Conservation (phyloP, 2,113 vertebrate genomes). For the Pteropus alecto region DNA sequence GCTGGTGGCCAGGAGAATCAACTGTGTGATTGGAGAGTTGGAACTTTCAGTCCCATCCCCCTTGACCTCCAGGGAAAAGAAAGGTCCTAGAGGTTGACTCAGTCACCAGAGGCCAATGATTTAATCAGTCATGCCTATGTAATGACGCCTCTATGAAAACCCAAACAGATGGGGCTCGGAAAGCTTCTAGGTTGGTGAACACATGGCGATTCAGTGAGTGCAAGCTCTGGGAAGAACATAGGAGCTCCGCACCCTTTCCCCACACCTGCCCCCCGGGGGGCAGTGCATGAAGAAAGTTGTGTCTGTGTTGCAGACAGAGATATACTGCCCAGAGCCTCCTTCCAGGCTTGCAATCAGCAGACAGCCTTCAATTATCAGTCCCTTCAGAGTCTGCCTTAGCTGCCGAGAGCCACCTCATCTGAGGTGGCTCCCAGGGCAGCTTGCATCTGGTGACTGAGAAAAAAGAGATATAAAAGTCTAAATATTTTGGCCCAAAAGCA, state of each 20-base stretch:
- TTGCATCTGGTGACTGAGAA: neutral
- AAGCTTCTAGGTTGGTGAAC: neutral
- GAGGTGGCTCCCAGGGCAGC: neutral
- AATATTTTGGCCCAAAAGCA: neutral
- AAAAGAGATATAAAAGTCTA: neutral
- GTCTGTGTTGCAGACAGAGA: neutral
- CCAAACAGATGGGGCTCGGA: neutral
- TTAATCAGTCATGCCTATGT: neutral
- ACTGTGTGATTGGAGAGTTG: neutral
- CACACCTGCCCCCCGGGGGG: neutral
- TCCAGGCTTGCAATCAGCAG: neutral
- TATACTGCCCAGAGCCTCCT: neutral
- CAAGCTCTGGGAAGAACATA: neutral
- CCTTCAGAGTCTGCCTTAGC: neutral
- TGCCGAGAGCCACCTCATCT: neutral
- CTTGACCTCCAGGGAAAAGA: neutral
- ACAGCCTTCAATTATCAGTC: neutral
- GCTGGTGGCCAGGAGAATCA: neutral
- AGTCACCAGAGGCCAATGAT: neutral
- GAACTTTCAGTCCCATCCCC: neutral
- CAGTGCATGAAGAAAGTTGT: neutral
- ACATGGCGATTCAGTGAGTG: neutral
- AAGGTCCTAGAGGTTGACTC: neutral
- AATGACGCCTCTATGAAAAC: neutral
- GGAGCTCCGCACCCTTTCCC: neutral